These are phyloP conservation scores for Verasper variegatus DNA, from an alignment of 2,113 vertebrate species.

Conservation along the genomic window DNA sequence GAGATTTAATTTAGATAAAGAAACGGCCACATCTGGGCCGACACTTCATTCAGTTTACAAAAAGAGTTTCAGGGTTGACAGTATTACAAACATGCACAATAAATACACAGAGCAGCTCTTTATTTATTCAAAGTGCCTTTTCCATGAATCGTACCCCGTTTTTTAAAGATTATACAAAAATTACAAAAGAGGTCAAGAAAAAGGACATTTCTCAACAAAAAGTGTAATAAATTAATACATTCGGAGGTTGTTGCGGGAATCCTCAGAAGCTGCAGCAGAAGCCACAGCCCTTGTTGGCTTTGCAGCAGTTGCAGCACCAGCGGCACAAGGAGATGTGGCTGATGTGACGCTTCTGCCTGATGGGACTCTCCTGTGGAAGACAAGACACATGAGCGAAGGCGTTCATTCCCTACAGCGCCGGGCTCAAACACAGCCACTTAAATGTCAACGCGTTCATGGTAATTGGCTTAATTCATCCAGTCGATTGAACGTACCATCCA, in stretches of 20 bases:
- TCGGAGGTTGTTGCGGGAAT: background rate
- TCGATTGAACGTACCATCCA: slow-evolving; percentile 75
- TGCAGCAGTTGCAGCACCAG: slow-evolving; percentile 86
- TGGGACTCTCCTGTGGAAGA: slow-evolving; percentile 33
- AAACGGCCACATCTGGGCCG: background rate
- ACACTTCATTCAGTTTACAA: no score
- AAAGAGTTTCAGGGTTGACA: slow-evolving; percentile 8
- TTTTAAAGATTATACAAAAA: slow-evolving; percentile 13
- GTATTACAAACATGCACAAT: slow-evolving; percentile 54
- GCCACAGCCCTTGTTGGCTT: slow-evolving; percentile 71
- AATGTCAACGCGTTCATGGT: slow-evolving; percentile 66
- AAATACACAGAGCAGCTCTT: slow-evolving; percentile 45
- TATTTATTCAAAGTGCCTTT: background rate
- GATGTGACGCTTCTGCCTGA: slow-evolving; percentile 75
- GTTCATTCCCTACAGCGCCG: slow-evolving; percentile 4
- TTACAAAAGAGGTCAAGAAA: slow-evolving; percentile 11
- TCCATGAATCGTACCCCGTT: slow-evolving; percentile 14
- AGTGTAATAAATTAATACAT: slow-evolving; percentile 56
- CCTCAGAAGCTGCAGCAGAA: slow-evolving; percentile 84
- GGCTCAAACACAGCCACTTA: slow-evolving; percentile 60
- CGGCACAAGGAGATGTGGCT: slow-evolving; percentile 82
- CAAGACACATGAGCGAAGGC: slow-evolving; percentile 41
- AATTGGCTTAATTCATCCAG: slow-evolving; percentile 73
- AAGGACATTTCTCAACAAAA: background rate
- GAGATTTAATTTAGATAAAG: slow-evolving; percentile 40